Evolutionary conservation across 2,888 invertebrate species (phyloP).

Genomic region (Xylota segnis): DNA sequence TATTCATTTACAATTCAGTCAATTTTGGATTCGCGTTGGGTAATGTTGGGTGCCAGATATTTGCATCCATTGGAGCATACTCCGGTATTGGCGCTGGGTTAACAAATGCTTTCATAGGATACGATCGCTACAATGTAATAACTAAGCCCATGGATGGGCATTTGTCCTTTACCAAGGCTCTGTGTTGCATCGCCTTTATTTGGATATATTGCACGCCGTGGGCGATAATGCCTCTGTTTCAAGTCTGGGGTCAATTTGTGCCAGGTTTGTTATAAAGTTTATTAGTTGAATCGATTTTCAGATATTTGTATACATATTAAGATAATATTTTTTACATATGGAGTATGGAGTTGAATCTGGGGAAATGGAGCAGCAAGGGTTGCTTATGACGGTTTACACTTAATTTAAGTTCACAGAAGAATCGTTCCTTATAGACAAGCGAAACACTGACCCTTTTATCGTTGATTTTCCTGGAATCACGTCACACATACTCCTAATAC

Average conservation of each 20-base stretch:
- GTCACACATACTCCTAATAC: too few relatives aligned
- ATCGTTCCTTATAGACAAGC: too few relatives aligned
- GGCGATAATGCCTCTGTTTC: constrained; percentile 90
- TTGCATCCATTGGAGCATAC: constrained; percentile 89
- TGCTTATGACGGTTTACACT: too few relatives aligned
- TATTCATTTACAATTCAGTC: constrained; percentile 92
- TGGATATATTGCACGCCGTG: constrained; percentile 92
- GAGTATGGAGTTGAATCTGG: too few relatives aligned
- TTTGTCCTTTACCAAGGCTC: constrained; percentile 90
- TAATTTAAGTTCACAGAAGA: too few relatives aligned
- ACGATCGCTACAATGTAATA: constrained; percentile 90
- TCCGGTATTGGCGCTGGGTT: constrained; percentile 90
- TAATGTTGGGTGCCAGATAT: constrained; percentile 89
- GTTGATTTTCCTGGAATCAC: too few relatives aligned
- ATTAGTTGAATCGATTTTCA: constrained; percentile 15
- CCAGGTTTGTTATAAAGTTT: constrained; percentile 85
- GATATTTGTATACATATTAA: too few relatives aligned
- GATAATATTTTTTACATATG: too few relatives aligned
- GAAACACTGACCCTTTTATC: too few relatives aligned
- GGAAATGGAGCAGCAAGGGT: too few relatives aligned
- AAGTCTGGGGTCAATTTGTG: constrained; percentile 92
- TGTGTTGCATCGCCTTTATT: constrained; percentile 87
- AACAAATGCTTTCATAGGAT: constrained; percentile 93
- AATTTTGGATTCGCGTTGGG: constrained; percentile 90
- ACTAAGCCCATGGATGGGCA: constrained; percentile 92